Evolutionary conservation across 2,113 vertebrate species (phyloP).

Genomic region (Barbus barbus): DNA sequence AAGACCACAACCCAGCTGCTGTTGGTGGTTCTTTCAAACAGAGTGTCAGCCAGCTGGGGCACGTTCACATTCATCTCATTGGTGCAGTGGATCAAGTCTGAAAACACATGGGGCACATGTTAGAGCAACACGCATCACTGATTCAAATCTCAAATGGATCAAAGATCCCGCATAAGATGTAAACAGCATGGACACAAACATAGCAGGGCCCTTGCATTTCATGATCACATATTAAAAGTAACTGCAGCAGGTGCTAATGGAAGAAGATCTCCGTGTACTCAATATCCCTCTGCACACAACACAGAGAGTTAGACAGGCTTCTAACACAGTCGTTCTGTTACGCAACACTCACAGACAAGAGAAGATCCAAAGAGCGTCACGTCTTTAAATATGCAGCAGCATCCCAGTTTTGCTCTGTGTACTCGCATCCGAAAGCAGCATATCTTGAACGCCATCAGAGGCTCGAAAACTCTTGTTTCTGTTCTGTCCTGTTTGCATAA

Average conservation of each 20-base stretch:
- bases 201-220: not conserved
- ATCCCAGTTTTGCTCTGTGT: constrained; percentile 4
- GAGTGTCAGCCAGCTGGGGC: constrained; percentile 77
- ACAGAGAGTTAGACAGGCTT: not conserved
- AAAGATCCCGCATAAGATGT: not conserved
- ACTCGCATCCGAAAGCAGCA: not conserved
- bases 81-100: constrained; percentile 80
- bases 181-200: not conserved
- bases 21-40: constrained; percentile 77
- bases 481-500: constrained; percentile 40
- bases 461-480: constrained; percentile 25
- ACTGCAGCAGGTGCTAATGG: not conserved
- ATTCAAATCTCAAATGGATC: not conserved
- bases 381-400: constrained; percentile 24
- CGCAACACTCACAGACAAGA: constrained; percentile 12
- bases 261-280: not conserved
- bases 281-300: not conserved
- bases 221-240: not conserved
- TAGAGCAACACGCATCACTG: not conserved
- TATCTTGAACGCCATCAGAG: not conserved
- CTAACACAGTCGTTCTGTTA: not conserved
- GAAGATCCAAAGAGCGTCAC: constrained; percentile 9
- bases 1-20: constrained; percentile 81
- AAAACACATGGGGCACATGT: not conserved
- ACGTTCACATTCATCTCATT: constrained; percentile 80